A percentile compares a stretch with the other conserved stretches of the same genome.
Conservation (phyloP, 2,797 vertebrate genomes). For the Sebastes trivittatus region DNA sequence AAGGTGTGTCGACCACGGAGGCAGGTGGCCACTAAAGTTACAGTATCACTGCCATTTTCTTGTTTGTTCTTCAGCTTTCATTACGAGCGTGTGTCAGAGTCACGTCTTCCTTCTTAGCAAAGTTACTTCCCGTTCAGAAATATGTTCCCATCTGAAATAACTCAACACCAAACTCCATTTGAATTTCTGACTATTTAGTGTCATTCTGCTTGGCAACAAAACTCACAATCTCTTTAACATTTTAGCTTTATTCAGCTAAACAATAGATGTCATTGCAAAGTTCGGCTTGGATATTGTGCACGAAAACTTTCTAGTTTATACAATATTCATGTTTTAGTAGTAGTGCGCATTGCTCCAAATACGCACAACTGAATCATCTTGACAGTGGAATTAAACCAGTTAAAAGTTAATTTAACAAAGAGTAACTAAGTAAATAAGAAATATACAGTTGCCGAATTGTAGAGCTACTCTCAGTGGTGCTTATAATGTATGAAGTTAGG, state of each 20-base stretch:
- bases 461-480: not conserved
- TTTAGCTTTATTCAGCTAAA: not conserved
- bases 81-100: too few species aligned
- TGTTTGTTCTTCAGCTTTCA: too few species aligned
- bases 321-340: not conserved
- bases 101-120: too few species aligned
- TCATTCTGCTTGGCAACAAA: fast-evolving
- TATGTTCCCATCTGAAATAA: not conserved
- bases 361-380: fast-evolving
- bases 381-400: not conserved
- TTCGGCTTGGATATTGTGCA: not conserved
- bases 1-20: conserved; percentile 49
- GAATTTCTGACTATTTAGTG: not conserved
- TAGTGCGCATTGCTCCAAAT: not conserved
- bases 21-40: conserved; percentile 51
- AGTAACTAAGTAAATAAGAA: not conserved
- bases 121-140: not conserved
- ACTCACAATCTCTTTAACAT: fast-evolving
- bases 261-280: fast-evolving
- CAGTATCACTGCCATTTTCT: too few species aligned
- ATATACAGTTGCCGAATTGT: not conserved
- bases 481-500: not conserved
- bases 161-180: not conserved
- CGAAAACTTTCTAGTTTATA: fast-evolving
- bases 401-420: not conserved